Base-by-base conservation (phyloP, 2,113 vertebrate genomes). In the Heterochromis multidens region DNA sequence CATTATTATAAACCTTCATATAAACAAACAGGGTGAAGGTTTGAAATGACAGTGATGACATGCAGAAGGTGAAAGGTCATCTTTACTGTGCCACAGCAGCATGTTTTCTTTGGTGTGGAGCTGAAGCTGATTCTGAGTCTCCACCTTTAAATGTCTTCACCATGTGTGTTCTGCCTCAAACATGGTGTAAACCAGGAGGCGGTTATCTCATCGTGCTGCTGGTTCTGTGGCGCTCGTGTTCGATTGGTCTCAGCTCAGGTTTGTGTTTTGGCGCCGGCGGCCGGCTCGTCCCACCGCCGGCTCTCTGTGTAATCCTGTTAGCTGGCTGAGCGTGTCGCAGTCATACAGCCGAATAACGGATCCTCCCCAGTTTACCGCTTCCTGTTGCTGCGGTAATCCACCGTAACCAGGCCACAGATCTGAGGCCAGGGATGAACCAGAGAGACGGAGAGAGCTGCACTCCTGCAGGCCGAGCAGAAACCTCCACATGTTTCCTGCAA, bases 271-370 rank as follows among this genome's bases (percentile, higher is more conserved):
- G 78, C 3, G 0, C 57, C 10, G 11, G 17, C 7, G 2, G 0
- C 57, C 10, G 11, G 17, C 7, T 76, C 29, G 27, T 33, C 76
- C 56, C 6, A 14, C 72, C 74, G 12, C 49, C 9, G 40, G 81
- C 60, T 77, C 65, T 49, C 54, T 13, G 43, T 37, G 37, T 84
- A 84, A 88, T 91, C 89, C 81, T 79, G 78, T 91, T 82, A 86
- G 58, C 59, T 19, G 52, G 40, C 31, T n/a, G 57, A 83, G 72
- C 40, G n/a, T 35, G 49, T 59, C 72, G 4, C 61, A 35, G 63
- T 23, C 82, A 19, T 5, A 79, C 63, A 27, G 54, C 80, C 58
- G 80, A 80, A 80, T 54, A 77, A 76, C 65, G 79, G 52, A 21
- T 13, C 74, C 40, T 43, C 33, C 43, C 43, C 62, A 5, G 37